Evolutionary conservation across 1,140 invertebrate genomes (phyloP).

Genomic region (Drosophila ogumai): DNA sequence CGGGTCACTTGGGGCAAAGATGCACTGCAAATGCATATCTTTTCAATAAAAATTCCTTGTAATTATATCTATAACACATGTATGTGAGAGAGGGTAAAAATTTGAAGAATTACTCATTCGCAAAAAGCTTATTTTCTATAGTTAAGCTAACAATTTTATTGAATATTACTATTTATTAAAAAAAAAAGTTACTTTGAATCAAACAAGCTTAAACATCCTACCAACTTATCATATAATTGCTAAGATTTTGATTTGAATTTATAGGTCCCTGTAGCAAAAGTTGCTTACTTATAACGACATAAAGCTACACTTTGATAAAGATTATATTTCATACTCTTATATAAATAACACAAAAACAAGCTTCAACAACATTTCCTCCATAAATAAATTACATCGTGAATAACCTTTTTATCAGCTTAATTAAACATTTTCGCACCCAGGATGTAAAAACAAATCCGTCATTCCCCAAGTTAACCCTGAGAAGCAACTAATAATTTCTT

Average conservation of each 20-base stretch:
- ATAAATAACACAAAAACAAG: neutral
- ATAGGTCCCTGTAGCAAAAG: no score
- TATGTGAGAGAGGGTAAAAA: neutral
- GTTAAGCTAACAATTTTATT: neutral
- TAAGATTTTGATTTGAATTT: no score
- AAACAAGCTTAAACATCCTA: neutral
- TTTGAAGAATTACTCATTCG: no score
- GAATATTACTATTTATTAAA: neutral
- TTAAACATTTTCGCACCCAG: neutral
- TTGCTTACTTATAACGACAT: no score
- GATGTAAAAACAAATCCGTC: neutral
- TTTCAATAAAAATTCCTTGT: neutral
- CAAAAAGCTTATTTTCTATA: neutral
- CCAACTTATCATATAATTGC: no score
- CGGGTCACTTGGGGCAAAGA: constrained; percentile 21
- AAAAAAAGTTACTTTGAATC: no score
- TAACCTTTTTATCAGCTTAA: neutral
- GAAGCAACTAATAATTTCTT: constrained; percentile 10
- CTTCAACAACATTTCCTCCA: neutral
- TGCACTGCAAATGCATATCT: constrained; percentile 10
- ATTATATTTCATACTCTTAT: no score
- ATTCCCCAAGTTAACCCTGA: constrained; percentile 17
- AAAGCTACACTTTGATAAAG: no score
- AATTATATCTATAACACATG: neutral
- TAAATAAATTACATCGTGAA: neutral